Base-by-base conservation (phyloP, 2,797 vertebrate genomes). In the Scarus forsteni region DNA sequence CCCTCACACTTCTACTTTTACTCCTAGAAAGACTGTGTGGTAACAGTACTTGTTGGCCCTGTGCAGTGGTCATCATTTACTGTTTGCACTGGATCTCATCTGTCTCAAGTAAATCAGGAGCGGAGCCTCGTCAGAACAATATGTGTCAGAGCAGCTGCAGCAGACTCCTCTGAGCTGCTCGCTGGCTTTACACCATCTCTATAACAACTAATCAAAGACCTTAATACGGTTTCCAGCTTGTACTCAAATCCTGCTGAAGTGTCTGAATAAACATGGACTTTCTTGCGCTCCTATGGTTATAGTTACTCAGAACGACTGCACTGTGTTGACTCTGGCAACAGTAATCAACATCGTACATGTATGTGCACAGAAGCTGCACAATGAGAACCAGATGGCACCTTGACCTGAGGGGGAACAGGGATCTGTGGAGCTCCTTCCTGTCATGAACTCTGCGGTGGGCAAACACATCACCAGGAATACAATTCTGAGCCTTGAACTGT, bases 241-340 rank as follows among this genome's bases (percentile, higher is more conserved):
- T 59, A 70, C 7, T 59, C 59, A 66, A 72, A 77, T 48, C 6
- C 49, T 48, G 49, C 12, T 42, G 45, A 66, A 51, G 15, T 49
- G 65, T 70, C 70, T 70, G 53, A 70, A 85, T 62, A 75, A 71
- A 83, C 45, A 58, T 55, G 45, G 4, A 5, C 39, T 55, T 61
- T 63, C 36, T 51, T 48, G 54, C 42, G 63, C 72, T 72, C 27
- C 58, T 73, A 43, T 58, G 71, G 73, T 70, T 66, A 71, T 66
- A 68, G 55, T 73, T 45, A 60, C 71, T 63, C 52, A 60, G 64
- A 57, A 15, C 60, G 11, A 45, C 27, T 51, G 53, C 51, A 54
- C 46, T 54, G 36, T 77, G 61, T 68, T 79, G 75, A 81, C 66
- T 72, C 1, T 6, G 45, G 40, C 13, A 16, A 63, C 27, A 66